Evolutionary conservation across 2,113 vertebrate genomes (phyloP).

Genomic region (Ornithorhynchus anatinus): DNA sequence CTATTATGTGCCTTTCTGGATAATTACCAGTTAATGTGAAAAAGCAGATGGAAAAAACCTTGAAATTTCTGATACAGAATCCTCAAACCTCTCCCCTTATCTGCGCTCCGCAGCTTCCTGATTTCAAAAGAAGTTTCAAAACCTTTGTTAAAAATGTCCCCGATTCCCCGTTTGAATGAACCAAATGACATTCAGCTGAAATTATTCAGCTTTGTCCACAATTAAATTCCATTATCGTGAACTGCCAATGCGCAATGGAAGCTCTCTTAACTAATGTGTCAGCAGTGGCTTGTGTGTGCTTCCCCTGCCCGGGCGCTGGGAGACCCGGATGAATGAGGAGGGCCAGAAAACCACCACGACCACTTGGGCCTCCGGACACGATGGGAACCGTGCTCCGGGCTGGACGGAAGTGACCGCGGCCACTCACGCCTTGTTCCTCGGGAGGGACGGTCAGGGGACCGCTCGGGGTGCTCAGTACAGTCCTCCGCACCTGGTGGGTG

Average conservation of each 20-base stretch:
- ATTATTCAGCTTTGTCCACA: slow-evolving; percentile 77
- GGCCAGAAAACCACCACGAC: no score
- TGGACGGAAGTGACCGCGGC: no score
- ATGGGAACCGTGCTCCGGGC: no score
- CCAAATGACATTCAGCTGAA: slow-evolving; percentile 81
- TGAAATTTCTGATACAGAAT: slow-evolving; percentile 83
- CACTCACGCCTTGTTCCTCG: no score
- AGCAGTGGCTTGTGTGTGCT: slow-evolving; percentile 65
- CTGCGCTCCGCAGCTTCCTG: slow-evolving; percentile 74
- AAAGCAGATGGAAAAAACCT: slow-evolving; percentile 79
- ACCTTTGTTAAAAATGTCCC: slow-evolving; percentile 83
- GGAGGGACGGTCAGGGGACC: no score
- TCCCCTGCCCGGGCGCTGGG: slow-evolving; percentile 13
- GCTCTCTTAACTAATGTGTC: slow-evolving; percentile 75
- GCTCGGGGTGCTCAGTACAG: no score
- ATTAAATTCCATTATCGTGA: slow-evolving; percentile 79
- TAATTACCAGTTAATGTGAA: slow-evolving; percentile 84
- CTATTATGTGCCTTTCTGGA: slow-evolving; percentile 81
- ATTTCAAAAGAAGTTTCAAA: slow-evolving; percentile 84
- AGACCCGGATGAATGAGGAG: no score
- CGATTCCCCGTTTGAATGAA: slow-evolving; percentile 79
- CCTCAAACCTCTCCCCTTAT: slow-evolving; percentile 81
- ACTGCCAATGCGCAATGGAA: slow-evolving; percentile 74
- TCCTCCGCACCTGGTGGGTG: no score
- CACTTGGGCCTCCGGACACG: no score